These are phyloP conservation scores for Psilopsiagon aymara DNA, from an alignment of 2,113 vertebrate genomes.

Conservation along the genomic window DNA sequence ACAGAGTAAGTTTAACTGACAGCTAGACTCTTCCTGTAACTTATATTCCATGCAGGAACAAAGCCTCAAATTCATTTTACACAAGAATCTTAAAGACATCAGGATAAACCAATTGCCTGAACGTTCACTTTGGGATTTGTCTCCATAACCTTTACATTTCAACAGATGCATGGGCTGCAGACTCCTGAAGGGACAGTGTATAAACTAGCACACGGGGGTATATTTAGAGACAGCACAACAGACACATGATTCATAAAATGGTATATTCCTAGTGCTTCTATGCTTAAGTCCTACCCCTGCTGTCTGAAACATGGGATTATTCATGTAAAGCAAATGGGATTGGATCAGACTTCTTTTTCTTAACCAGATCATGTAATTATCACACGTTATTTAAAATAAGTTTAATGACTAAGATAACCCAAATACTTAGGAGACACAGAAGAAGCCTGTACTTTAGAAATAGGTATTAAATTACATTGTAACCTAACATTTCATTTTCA, in stretches of 20 bases:
- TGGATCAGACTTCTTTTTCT: neutral
- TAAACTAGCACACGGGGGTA: accelerated
- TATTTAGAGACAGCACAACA: neutral
- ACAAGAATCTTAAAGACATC: neutral
- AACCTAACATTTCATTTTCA: neutral
- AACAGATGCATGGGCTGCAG: neutral
- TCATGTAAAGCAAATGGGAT: neutral
- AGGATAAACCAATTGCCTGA: neutral
- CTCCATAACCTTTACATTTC: neutral
- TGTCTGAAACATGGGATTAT: neutral
- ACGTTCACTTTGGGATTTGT: neutral
- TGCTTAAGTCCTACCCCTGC: neutral
- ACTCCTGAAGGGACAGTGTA: neutral
- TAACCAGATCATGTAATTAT: neutral
- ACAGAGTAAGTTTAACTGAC: neutral
- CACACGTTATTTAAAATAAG: neutral
- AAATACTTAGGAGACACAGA: neutral
- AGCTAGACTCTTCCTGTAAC: neutral
- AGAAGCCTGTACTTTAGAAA: neutral
- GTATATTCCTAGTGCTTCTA: neutral
- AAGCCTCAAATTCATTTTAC: neutral
- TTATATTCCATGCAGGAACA: neutral
- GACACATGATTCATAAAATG: neutral
- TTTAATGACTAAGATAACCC: neutral
- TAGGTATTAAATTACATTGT: neutral